A percentile compares a stretch with the other conserved stretches of the same genome.
phyloP scores from a whole-genome alignment of 2,888 invertebrate genomes.

The Zelleria hepariella region DNA sequence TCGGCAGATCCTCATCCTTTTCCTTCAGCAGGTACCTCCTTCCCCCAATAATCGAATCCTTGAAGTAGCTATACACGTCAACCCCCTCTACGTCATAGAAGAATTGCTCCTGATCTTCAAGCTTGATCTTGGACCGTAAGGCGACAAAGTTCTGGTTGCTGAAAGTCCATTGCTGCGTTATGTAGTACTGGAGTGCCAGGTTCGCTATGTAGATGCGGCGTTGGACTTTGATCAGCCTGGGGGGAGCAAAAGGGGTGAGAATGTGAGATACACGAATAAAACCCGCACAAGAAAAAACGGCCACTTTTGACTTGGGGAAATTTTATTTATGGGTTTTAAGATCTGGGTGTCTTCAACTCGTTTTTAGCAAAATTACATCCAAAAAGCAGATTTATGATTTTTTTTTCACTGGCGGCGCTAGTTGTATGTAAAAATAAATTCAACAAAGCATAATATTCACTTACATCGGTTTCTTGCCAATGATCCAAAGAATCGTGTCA shows the following conservation, averaged over 20 bases:
- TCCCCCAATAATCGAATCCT: conserved; percentile 71
- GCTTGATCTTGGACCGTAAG: conserved; percentile 64
- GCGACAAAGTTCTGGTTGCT: conserved; percentile 72
- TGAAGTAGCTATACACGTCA: conserved; percentile 65
- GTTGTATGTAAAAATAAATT: no score
- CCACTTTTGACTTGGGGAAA: background rate
- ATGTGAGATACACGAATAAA: background rate
- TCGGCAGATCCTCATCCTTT: conserved; percentile 67
- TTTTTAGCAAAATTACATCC: no score
- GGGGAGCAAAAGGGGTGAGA: conserved; percentile 10
- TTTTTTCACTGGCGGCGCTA: no score
- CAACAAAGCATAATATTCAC: conserved; percentile 26
- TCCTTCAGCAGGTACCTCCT: conserved; percentile 79
- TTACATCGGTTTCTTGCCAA: conserved; percentile 81
- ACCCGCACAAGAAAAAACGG: no score
- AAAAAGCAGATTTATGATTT: no score
- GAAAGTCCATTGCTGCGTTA: conserved; percentile 84
- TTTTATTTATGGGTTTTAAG: no score
- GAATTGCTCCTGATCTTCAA: conserved; percentile 68
- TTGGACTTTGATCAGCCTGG: conserved; percentile 84
- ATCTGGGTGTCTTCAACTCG: no score
- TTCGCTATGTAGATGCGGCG: conserved; percentile 84
- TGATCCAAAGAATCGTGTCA: conserved; percentile 75
- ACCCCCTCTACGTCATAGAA: conserved; percentile 70
- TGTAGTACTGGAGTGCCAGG: conserved; percentile 80